Evolutionary conservation across 2,113 vertebrate genomes (phyloP), one percentile per base, ranked within the genome.

Genomic region (Chrysochloris asiatica): DNA sequence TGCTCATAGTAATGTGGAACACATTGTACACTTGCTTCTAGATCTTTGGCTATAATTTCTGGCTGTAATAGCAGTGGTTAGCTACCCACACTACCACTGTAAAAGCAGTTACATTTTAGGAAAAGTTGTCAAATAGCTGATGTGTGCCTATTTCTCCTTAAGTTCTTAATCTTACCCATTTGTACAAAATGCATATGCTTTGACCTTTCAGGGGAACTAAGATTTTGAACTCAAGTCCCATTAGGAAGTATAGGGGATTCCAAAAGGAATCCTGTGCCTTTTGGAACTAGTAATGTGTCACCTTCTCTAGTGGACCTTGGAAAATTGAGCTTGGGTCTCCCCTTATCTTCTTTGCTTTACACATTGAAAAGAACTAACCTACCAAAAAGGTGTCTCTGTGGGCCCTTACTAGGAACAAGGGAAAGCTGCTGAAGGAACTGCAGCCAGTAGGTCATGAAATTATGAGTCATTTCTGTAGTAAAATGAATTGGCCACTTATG

Each of bases 111-210:
- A 30, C 24, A 33, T 52, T 92, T 84, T 13, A 79, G 87, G 8
- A 83, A 38, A 73, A 89, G 48, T 21, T 75, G 80, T 77, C 90
- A 45, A 71, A 47, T 17, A 80, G 82, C 43, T 56, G 4, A 61
- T 43, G 9, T n/a, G 45, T 45, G 54, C 8, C 38, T 78, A 78
- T 72, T 80, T 65, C 43, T 78, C 61, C 14, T 43, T 83, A 73
- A 84, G 19, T 69, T 92, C 67, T 80, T 72, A 73, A 47, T 77
- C n/a, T 6, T 50, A 92, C 93, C 52, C 43, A 50, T 83, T 71
- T 73, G n/a, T 54, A 45, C 45, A 69, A 69, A 80, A 69, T 73
- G 30, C 8, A 76, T 4, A 17, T 11, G 41, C 26, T 85, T 36
- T 80, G 38, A 41, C n/a, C n/a, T 84, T 88, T 89, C 43, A 6